Percentiles rank a stretch among this genome's conserved stretches.
phyloP scores from a whole-genome alignment of 2,888 invertebrate genomes.

The Antheraea assamensis region DNA sequence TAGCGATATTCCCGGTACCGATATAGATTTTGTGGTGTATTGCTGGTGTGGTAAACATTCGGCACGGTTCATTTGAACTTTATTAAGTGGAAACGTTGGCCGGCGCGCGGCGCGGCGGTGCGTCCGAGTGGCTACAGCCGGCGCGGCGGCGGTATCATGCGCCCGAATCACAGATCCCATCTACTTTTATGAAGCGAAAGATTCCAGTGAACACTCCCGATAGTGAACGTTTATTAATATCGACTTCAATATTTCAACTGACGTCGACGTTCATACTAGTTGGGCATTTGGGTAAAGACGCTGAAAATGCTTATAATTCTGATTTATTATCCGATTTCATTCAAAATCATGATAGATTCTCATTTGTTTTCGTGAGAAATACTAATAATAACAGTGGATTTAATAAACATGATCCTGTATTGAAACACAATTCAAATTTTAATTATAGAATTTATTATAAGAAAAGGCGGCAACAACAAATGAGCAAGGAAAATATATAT shows the following conservation, averaged over 20 bases:
- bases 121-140: conserved; percentile 38
- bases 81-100: conserved; percentile 67
- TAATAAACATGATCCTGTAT: background rate
- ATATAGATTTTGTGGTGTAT: conserved; percentile 47
- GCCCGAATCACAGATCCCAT: conserved; percentile 40
- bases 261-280: conserved; percentile 25
- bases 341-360: background rate
- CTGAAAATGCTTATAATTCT: conserved; percentile 26
- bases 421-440: too few species aligned
- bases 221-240: conserved; percentile 31
- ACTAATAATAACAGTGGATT: background rate
- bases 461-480: too few species aligned
- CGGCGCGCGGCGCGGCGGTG: conserved; percentile 33
- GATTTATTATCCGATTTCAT: background rate
- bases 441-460: too few species aligned
- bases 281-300: conserved; percentile 28
- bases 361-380: background rate
- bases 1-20: conserved; percentile 42
- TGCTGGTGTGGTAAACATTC: conserved; percentile 62
- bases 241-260: conserved; percentile 32
- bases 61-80: conserved; percentile 66
- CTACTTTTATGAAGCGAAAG: conserved; percentile 40
- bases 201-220: conserved; percentile 33
- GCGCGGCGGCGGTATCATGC: conserved; percentile 29
- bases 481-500: too few species aligned